Evolutionary conservation across 2,113 vertebrate genomes (phyloP).

Genomic region (Hystrix cristata): DNA sequence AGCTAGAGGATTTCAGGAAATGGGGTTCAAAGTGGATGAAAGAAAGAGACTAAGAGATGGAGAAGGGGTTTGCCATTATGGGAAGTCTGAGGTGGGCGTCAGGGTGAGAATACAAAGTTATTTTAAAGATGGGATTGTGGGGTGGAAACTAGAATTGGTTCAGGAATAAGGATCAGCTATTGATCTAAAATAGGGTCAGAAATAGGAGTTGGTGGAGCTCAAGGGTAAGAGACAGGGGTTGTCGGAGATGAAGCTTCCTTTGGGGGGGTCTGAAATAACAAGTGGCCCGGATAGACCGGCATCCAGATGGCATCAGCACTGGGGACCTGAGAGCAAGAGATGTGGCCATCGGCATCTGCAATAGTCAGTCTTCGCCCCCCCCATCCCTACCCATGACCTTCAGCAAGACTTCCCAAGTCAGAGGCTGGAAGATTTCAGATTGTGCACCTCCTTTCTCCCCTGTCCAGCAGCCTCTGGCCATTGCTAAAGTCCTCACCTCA

Average conservation of each 20-base stretch:
- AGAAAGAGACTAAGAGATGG: not conserved
- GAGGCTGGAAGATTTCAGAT: not conserved
- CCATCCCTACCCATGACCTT: not conserved
- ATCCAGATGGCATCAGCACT: not conserved
- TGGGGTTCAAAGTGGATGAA: not conserved
- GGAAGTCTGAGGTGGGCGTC: not conserved
- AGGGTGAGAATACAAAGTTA: not conserved
- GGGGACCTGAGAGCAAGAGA: not conserved
- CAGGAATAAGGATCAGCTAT: not conserved
- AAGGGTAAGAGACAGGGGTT: not conserved
- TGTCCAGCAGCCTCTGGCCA: not conserved
- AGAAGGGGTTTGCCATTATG: not conserved
- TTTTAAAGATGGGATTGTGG: not conserved
- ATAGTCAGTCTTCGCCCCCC: not conserved
- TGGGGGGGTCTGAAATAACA: slow-evolving; percentile 15
- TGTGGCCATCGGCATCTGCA: not conserved
- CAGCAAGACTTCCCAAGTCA: not conserved
- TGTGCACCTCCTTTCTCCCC: not conserved
- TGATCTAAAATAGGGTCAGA: not conserved
- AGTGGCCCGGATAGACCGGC: not conserved
- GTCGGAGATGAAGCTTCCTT: not conserved
- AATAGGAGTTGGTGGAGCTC: not conserved
- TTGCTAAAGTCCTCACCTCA: slow-evolving; percentile 8
- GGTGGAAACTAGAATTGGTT: not conserved
- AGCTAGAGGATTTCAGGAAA: not conserved